phyloP scores from a whole-genome alignment of 30 jellyfish, hydroid and myxozoan species.

The Pelagia noctiluca region DNA sequence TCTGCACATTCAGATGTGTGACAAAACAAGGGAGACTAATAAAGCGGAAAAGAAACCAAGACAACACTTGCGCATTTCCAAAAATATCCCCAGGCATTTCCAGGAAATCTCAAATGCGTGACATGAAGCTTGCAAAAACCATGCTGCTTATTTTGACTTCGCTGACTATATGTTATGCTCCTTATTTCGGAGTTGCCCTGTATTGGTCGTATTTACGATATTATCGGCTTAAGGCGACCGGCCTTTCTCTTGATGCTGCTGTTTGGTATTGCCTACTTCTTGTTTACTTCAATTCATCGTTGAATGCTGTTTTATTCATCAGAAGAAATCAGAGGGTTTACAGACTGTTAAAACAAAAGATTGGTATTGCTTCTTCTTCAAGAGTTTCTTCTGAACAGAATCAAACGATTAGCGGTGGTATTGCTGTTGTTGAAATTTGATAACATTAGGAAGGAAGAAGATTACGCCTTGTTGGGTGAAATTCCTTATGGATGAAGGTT shows the following conservation, averaged over 20 bases:
- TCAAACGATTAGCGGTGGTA: too few relatives aligned
- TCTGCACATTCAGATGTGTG: conserved; percentile 31
- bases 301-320: conserved; percentile 52
- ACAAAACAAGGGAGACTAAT: conserved; percentile 31
- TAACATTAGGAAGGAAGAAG: too few relatives aligned
- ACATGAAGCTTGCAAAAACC: conserved; percentile 28
- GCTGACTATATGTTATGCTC: conserved; percentile 41
- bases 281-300: conserved; percentile 52
- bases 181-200: conserved; percentile 45
- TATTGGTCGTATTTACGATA: conserved; percentile 33
- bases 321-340: conserved; percentile 47
- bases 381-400: not conserved
- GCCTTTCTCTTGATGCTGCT: conserved; percentile 1
- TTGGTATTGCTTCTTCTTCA: too few relatives aligned
- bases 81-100: not conserved
- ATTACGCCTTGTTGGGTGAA: too few relatives aligned
- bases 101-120: not conserved
- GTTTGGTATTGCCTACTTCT: conserved; percentile 30
- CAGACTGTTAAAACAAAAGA: not conserved
- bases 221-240: not conserved
- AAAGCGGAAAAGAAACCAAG: not conserved
- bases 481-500: too few relatives aligned
- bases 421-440: too few relatives aligned
- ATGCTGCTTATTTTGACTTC: conserved; percentile 57
- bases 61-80: too few relatives aligned